Evolutionary conservation across 2,888 invertebrate species (phyloP).

Genomic region (Penaeus monodon): DNA sequence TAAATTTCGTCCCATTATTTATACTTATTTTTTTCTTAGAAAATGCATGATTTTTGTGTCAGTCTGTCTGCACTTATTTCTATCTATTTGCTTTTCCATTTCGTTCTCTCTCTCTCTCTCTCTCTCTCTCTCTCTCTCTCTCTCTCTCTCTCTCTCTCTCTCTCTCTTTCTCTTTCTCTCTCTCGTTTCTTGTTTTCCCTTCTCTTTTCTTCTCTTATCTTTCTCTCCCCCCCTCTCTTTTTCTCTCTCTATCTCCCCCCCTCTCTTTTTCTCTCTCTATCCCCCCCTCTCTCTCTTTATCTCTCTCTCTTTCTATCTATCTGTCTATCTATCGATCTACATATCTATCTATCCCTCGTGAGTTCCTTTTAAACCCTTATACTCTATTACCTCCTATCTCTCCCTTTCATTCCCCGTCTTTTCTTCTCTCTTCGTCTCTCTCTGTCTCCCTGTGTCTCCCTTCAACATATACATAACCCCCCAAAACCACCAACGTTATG

Average conservation of each 20-base stretch:
- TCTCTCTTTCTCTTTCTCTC: too few relatives aligned
- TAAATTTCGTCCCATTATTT: too few relatives aligned
- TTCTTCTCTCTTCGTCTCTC: neutral
- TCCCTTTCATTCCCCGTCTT: neutral
- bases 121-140: neutral
- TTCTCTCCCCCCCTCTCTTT: too few relatives aligned
- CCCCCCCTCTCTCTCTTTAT: neutral
- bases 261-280: too few relatives aligned
- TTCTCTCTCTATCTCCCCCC: neutral
- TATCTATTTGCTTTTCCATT: neutral
- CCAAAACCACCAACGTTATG: conserved; percentile 19
- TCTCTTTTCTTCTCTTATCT: neutral
- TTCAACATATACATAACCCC: conserved; percentile 9
- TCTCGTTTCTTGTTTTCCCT: too few relatives aligned
- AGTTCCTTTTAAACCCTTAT: too few relatives aligned
- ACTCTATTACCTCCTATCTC: neutral
- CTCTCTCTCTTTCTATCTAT: neutral
- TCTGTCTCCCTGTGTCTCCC: too few relatives aligned
- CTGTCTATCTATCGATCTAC: neutral
- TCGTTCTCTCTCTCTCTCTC: neutral
- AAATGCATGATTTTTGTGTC: neutral
- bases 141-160: neutral
- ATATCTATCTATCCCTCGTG: neutral
- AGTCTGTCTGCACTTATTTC: neutral
- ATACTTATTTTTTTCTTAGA: neutral